Percentiles rank a stretch among this genome's conserved stretches.
Conservation (phyloP, 1,140 invertebrate genomes). For the Eupeodes corollae region DNA sequence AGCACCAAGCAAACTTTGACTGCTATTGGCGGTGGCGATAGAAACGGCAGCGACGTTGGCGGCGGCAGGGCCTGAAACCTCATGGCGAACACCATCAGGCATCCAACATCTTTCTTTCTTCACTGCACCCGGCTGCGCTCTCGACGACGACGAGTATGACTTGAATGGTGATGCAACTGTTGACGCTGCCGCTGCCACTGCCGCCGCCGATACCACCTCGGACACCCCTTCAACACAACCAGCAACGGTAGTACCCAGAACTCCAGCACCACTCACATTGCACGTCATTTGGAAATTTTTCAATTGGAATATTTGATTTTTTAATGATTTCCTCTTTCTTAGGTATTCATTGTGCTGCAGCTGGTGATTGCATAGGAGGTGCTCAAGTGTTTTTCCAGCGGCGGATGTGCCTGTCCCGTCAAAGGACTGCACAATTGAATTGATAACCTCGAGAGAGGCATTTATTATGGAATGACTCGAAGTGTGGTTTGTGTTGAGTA, state of each 20-base stretch:
- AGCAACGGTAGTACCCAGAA: not conserved
- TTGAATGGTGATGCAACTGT: not conserved
- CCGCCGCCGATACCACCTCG: not conserved
- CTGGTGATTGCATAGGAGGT: constrained; percentile 38
- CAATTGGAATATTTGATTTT: constrained; percentile 40
- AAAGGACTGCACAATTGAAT: constrained; percentile 49
- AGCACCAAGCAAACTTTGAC: no score
- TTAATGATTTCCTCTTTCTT: constrained; percentile 37
- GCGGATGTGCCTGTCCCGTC: constrained; percentile 24
- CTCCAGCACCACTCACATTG: no score
- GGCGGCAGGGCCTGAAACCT: no score
- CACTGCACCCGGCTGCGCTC: no score
- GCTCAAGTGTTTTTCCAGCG: constrained; percentile 44
- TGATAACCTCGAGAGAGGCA: constrained; percentile 60
- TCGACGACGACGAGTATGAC: no score
- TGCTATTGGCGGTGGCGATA: no score
- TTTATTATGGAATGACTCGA: constrained; percentile 66
- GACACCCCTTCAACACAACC: not conserved
- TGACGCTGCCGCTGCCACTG: not conserved
- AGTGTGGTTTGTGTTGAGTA: constrained; percentile 44
- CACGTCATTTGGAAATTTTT: constrained; percentile 29
- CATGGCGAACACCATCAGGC: no score
- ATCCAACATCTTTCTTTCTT: no score
- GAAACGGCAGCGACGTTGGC: no score
- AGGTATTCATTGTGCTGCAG: constrained; percentile 36